These are phyloP conservation scores for Drosophila formosana DNA, from an alignment of 2,888 invertebrate genomes.

Conservation along the genomic window DNA sequence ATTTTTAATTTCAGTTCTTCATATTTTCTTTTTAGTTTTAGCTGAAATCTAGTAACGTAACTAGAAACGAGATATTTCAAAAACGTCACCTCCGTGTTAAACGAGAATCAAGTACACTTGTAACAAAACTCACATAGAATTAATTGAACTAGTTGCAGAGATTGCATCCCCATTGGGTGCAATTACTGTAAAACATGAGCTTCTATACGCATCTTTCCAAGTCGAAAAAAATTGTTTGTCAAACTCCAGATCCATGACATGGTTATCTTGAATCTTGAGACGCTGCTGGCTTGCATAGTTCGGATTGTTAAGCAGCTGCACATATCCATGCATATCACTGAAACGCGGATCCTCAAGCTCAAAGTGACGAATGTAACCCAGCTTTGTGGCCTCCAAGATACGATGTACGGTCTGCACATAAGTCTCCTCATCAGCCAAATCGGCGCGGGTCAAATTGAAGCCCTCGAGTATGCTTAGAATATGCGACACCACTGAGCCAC, in stretches of 20 bases:
- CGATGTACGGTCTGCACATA: conserved; percentile 91
- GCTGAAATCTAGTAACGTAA: too few species aligned
- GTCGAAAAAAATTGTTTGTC: conserved; percentile 65
- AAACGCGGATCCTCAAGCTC: conserved; percentile 93
- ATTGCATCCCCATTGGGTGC: conserved; percentile 96
- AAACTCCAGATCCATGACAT: conserved; percentile 88
- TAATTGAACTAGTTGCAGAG: conserved; percentile 95
- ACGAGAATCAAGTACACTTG: too few species aligned
- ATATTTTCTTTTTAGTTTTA: too few species aligned
- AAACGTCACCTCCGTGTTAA: too few species aligned
- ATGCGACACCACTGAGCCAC: conserved; percentile 92
- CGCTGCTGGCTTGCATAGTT: conserved; percentile 87
- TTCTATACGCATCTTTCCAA: conserved; percentile 88
- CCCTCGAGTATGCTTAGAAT: conserved; percentile 92
- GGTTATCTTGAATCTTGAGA: conserved; percentile 88
- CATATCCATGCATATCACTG: conserved; percentile 85
- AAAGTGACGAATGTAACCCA: conserved; percentile 94
- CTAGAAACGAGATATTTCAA: too few species aligned
- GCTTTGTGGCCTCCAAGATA: conserved; percentile 95
- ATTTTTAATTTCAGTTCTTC: too few species aligned
- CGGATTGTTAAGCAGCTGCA: conserved; percentile 70
- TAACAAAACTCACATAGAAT: conserved; percentile 88
- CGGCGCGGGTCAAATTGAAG: conserved; percentile 87
- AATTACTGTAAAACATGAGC: conserved; percentile 94
- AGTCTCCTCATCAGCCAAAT: conserved; percentile 86